Conservation (phyloP, 2,113 vertebrate genomes). For the Otolemur garnettii region DNA sequence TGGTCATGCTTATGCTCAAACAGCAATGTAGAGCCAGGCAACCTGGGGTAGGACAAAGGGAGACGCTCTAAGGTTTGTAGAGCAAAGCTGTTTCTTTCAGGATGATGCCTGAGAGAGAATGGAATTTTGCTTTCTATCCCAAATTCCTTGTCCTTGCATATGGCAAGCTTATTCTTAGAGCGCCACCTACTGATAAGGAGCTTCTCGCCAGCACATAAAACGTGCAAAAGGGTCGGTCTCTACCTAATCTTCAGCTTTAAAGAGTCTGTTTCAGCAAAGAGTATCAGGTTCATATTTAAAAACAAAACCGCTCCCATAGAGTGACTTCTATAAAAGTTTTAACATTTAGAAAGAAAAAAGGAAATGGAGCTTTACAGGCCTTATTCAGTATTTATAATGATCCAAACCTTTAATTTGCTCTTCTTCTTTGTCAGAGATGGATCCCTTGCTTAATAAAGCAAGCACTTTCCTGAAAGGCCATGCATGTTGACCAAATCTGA, state of each 20-base stretch:
- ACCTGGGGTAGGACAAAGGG: background rate
- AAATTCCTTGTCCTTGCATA: background rate
- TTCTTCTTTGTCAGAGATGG: background rate
- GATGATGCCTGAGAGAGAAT: background rate
- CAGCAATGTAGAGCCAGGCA: background rate
- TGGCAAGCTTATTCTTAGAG: constrained; percentile 60
- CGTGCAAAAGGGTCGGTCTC: background rate
- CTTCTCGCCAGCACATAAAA: background rate
- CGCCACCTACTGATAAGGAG: constrained; percentile 68
- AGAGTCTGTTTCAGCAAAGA: background rate
- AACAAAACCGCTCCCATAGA: background rate
- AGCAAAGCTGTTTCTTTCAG: background rate
- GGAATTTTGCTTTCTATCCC: background rate
- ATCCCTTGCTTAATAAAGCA: constrained; percentile 24
- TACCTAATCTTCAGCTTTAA: background rate
- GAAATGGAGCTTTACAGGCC: background rate
- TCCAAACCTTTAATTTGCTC: background rate
- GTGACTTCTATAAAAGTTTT: background rate
- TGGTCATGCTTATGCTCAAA: background rate
- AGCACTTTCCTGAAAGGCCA: constrained; percentile 44
- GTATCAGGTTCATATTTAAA: background rate
- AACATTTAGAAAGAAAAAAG: constrained; percentile 9
- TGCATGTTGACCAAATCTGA: background rate
- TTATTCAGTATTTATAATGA: constrained; percentile 21
- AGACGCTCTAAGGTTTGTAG: background rate